A percentile compares a stretch with the other conserved stretches of the same genome.
These are phyloP conservation scores for Pissodes strobi DNA, from an alignment of 1,140 invertebrate genomes.

Conservation along the genomic window DNA sequence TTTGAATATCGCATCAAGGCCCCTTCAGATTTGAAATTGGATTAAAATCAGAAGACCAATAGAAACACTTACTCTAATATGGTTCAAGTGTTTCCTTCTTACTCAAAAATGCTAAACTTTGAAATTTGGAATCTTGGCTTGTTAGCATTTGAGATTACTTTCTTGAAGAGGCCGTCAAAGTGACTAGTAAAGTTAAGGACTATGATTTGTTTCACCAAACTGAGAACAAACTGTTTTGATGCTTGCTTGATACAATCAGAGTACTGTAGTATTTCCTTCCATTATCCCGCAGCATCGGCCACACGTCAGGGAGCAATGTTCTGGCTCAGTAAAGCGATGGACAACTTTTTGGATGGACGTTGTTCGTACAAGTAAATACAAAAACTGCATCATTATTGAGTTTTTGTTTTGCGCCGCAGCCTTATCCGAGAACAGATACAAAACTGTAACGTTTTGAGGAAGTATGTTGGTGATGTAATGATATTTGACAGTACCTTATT, in stretches of 20 bases:
- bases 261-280: conserved; percentile 1
- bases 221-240: too few relatives aligned
- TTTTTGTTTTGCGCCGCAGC: conserved; percentile 4
- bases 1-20: too few relatives aligned
- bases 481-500: conserved; percentile 16
- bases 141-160: background rate
- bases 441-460: too few relatives aligned
- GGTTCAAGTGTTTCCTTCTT: too few relatives aligned
- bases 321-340: background rate
- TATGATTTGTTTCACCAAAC: background rate
- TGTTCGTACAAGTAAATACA: background rate
- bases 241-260: too few relatives aligned
- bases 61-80: background rate
- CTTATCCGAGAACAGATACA: conserved; percentile 8
- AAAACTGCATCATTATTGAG: too few relatives aligned
- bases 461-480: too few relatives aligned
- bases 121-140: background rate
- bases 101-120: background rate
- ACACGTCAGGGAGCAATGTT: background rate
- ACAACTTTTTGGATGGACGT: conserved; percentile 2
- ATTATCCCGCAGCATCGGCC: background rate
- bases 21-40: too few relatives aligned
- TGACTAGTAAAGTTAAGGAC: background rate
- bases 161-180: background rate
- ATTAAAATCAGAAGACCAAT: background rate